phyloP scores from a whole-genome alignment of 2,888 invertebrate species.

The Hemistola chrysoprasaria region DNA sequence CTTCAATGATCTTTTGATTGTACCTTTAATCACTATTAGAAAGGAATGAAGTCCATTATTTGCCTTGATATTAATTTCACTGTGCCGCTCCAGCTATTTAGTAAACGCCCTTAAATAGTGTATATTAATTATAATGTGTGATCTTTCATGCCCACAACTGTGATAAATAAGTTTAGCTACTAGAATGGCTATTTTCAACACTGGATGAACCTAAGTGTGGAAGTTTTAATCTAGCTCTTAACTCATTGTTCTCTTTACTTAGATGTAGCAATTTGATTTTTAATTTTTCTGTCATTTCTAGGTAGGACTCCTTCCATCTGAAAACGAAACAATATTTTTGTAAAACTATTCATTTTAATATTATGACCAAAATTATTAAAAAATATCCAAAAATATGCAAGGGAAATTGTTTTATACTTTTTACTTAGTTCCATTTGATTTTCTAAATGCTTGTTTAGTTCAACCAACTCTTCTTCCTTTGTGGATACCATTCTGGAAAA shows the following conservation, averaged over 20 bases:
- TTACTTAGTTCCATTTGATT: conserved; percentile 82
- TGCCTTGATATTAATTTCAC: too few species aligned
- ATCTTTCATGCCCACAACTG: too few species aligned
- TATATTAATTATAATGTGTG: too few species aligned
- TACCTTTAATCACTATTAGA: too few species aligned
- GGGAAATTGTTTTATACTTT: conserved; percentile 70
- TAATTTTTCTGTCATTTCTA: conserved; percentile 83
- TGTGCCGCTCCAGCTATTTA: too few species aligned
- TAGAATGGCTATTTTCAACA: conserved; percentile 40
- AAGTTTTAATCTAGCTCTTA: conserved; percentile 63
- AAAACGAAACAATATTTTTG: too few species aligned
- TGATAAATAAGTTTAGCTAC: conserved; percentile 37
- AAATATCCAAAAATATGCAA: too few species aligned
- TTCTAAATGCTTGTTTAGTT: conserved; percentile 81
- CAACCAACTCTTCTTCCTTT: conserved; percentile 72
- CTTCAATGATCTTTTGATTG: too few species aligned
- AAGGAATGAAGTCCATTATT: too few species aligned
- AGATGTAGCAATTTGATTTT: conserved; percentile 81
- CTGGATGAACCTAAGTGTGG: conserved; percentile 42
- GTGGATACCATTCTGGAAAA: conserved; percentile 73
- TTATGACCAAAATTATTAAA: too few species aligned
- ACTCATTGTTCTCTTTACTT: conserved; percentile 75
- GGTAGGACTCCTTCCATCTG: conserved; percentile 85
- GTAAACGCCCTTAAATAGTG: too few species aligned
- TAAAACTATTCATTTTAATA: too few species aligned